phyloP scores from a whole-genome alignment of 2,888 invertebrate species.

The Calameuta pallipes region DNA sequence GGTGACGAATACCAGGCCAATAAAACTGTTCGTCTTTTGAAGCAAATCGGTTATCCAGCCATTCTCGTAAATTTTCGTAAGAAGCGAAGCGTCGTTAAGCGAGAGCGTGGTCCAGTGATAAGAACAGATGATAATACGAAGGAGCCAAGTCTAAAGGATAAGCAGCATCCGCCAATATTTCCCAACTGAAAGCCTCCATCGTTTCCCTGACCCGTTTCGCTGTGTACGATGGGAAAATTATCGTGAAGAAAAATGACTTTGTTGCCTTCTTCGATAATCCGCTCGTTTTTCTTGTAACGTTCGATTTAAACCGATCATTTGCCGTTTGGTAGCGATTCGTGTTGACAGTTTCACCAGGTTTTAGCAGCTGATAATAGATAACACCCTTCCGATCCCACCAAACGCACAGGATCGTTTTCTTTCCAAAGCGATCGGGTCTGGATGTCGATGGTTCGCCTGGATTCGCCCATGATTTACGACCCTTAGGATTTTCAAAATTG shows the following conservation, averaged over 20 bases:
- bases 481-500: too few relatives aligned
- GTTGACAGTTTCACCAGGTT: too few relatives aligned
- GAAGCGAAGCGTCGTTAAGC: slow-evolving; percentile 27
- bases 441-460: too few relatives aligned
- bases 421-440: too few relatives aligned
- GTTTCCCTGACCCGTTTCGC: slow-evolving; percentile 30
- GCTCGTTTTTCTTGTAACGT: too few relatives aligned
- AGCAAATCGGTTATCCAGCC: slow-evolving; percentile 20
- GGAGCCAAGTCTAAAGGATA: slow-evolving; percentile 36
- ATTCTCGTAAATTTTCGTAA: slow-evolving; percentile 23
- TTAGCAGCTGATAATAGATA: too few relatives aligned
- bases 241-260: slow-evolving; percentile 9
- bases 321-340: too few relatives aligned
- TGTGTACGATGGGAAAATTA: slow-evolving; percentile 21
- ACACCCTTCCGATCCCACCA: too few relatives aligned
- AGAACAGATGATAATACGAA: slow-evolving; percentile 31
- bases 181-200: slow-evolving; percentile 26
- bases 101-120: slow-evolving; percentile 29
- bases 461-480: too few relatives aligned
- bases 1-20: slow-evolving; percentile 23
- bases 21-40: slow-evolving; percentile 25
- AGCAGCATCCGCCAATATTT: slow-evolving; percentile 28
- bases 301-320: too few relatives aligned
- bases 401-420: too few relatives aligned
- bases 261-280: too few relatives aligned